Evolutionary conservation across 2,113 vertebrate species (phyloP).

Genomic region (Archilochus colubris): DNA sequence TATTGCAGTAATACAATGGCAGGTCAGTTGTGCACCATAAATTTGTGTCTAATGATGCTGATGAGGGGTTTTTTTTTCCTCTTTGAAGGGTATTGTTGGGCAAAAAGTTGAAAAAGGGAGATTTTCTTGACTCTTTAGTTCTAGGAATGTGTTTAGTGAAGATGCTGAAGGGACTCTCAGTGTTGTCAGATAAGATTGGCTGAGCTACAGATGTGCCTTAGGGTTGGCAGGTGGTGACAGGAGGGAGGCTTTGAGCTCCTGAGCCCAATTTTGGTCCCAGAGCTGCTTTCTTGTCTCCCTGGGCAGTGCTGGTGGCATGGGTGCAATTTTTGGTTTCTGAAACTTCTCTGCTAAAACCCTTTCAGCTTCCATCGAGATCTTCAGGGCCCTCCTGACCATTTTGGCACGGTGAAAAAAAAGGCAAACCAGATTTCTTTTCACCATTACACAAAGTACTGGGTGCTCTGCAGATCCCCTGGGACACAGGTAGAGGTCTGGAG

Average conservation of each 20-base stretch:
- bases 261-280: not conserved
- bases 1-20: accelerated
- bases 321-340: not conserved
- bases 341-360: not conserved
- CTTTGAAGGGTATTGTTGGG: not conserved
- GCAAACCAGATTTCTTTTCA: not conserved
- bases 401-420: not conserved
- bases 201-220: not conserved
- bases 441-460: no score
- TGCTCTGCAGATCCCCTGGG: not conserved
- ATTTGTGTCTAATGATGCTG: not conserved
- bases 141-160: not conserved
- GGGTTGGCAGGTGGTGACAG: no score
- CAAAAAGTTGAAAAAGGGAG: not conserved
- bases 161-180: accelerated
- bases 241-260: not conserved
- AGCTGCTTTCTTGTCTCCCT: not conserved
- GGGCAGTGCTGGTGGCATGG: not conserved
- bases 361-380: not conserved
- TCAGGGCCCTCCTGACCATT: accelerated
- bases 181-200: not conserved
- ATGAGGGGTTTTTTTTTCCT: not conserved
- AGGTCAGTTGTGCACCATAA: not conserved
- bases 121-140: not conserved
- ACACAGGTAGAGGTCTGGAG: accelerated